Evolutionary conservation across 1,140 invertebrate species (phyloP), one percentile per base, ranked within the genome.

Genomic region (Drosophila bifasciata): DNA sequence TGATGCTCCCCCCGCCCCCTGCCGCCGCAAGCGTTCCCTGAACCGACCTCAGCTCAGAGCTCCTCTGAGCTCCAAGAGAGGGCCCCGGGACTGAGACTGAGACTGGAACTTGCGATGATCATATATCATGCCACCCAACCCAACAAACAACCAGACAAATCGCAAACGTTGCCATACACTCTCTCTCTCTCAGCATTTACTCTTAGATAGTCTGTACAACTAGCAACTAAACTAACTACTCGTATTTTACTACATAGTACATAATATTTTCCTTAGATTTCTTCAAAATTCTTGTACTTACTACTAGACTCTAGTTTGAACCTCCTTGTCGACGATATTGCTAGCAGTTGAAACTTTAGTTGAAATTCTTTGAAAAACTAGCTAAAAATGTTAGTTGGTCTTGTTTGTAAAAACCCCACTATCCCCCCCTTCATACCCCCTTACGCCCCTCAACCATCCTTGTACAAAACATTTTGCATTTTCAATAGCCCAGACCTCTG

Each of bases 181-280:
- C 53, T 45, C 71, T 52, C 44, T 46, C 19, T 25, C 53, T 45
- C 71, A 57, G 70, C 60, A 71, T 52, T 58, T n/a, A n/a, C n/a
- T 66, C 19, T 52, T 74, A 74, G 60, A 43, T 79, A 62, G 69
- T 79, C 63, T 79, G 58, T 79, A 44, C 17, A 60, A 63, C 28
- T 28, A 70, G n/a, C 11, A 56, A 49, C 28, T 68, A 68, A 68
- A 3, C 19, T 21, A 21, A 3, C 19, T 21, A 21, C 50, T 66
- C 45, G 36, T 58, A 64, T 63, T 69, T 39, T 58, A 69, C 62
- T 25, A 13, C 32, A 44, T 58, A 69, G 66, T 25, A 13, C 32
- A 64, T n/a, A 32, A 60, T 66, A 66, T 58, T 70, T 40, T 69
- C 39, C 67, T 40, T 70, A 70, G 67, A 41, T 44, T 70, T 70